A percentile compares a stretch with the other conserved stretches of the same genome.
Evolutionary conservation across 2,797 vertebrate species (phyloP).

Genomic region (Halcyon chelicuti): DNA sequence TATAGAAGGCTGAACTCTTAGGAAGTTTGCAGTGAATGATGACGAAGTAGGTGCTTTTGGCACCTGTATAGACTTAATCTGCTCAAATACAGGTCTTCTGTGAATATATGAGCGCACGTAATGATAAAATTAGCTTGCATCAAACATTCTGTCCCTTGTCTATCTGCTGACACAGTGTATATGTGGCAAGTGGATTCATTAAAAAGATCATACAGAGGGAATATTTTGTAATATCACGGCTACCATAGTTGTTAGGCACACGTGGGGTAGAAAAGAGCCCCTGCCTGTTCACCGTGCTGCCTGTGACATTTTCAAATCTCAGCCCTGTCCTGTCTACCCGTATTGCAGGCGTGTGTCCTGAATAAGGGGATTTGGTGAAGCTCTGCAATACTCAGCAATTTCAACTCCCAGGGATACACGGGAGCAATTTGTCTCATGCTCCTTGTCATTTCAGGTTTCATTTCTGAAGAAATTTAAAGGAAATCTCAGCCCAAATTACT

Average conservation of each 20-base stretch:
- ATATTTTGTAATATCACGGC: neutral
- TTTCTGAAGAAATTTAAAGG: neutral
- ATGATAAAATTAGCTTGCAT: neutral
- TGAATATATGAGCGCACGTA: fast-evolving
- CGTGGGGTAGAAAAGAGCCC: neutral
- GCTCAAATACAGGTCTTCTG: neutral
- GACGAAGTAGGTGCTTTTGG: neutral
- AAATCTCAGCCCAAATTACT: constrained; percentile 14
- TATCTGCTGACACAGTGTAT: fast-evolving
- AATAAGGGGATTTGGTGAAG: constrained; percentile 30
- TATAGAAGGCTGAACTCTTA: neutral
- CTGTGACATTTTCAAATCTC: neutral
- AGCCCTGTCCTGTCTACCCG: fast-evolving
- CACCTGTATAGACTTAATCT: neutral
- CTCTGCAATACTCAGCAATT: constrained; percentile 36
- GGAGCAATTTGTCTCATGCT: neutral
- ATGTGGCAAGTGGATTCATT: fast-evolving
- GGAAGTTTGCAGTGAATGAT: fast-evolving
- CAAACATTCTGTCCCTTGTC: neutral
- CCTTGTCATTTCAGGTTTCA: constrained; percentile 9
- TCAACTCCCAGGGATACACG: neutral
- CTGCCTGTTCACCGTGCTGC: neutral
- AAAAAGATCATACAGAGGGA: neutral
- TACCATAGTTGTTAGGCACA: fast-evolving
- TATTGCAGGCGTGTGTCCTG: neutral